Evolutionary conservation across 2,888 invertebrate species (phyloP), one percentile per base, ranked within the genome.

Genomic region (Rhingia campestris): DNA sequence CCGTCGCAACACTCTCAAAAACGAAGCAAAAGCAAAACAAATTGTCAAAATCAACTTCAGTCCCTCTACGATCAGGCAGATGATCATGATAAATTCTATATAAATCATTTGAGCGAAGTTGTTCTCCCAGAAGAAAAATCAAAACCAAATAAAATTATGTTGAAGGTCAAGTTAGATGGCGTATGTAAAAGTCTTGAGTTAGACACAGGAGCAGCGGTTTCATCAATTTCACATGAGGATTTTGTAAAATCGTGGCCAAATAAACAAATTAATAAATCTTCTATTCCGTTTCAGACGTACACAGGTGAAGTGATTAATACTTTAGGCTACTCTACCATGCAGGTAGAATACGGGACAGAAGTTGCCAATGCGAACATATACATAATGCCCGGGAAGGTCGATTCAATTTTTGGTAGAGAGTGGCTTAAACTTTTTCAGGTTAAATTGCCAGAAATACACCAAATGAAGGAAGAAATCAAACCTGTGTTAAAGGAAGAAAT

Each of bases 251-350:
- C 22, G 22, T 59, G 58, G 51, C 47, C 47, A 10, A 43, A n/a
- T 0, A 67, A 67, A 35, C 32, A 54, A 30, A 32, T 53, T 22
- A 35, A 43, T 10, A 32, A 53, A 32, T 53, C 41, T 12, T 12
- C 39, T 14, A 45, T 51, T 39, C 51, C 59, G 12, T 70, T 70
- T 58, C 33, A 35, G 10, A 70, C 70, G 6, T 70, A 70, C 32
- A 54, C 70, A 45, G 58, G 58, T 22, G 22, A 22, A 22, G 22
- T 22, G 22, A 22, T 22, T 22, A 22, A 22, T 22, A 1, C 22
- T 22, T 22, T 2, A 22, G 22, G 22, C 22, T 22, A 22, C n/a
- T n/a, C n/a, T n/a, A n/a, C n/a, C n/a, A n/a, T n/a, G n/a, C n/a
- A n/a, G n/a, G n/a, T n/a, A n/a, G n/a, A n/a, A n/a, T n/a, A n/a